Base-by-base conservation (phyloP, 2,888 invertebrate species). In the Hoplodrina ambigua region DNA sequence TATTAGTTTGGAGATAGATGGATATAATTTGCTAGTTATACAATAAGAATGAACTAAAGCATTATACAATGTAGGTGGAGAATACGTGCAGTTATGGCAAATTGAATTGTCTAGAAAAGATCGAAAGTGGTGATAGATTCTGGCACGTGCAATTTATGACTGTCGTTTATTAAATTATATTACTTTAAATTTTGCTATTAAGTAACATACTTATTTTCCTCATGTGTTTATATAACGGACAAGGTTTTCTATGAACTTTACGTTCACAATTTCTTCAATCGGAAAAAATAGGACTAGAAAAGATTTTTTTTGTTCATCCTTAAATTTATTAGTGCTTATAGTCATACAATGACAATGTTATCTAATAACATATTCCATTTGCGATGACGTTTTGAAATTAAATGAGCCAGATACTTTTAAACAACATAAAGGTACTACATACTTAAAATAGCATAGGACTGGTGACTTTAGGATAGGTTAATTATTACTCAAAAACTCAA, bases 21-120 rank as follows among this genome's bases (percentile, higher is more conserved):
- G 60, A 70, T 75, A 70, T 82, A 70, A 79, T 78, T 85, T 78
- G 70, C 53, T 53, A 50, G 70, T 86, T 82, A 76, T 62, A 76
- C 25, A 25, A 25, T 82, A 84, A 84, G 60, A 69, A 72, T 68
- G 58, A 74, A 68, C 33, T 66, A 53, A 53, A 56, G 64, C 15
- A 20, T 83, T 78, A 75, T 69, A 58, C 46, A 73, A 82, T 61
- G 57, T 64, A 79, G 58, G 60, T 69, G 37, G 17, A 57, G 63
- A 68, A 69, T 59, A 65, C 70, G 73, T 75, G 70, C 58, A 69
- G 67, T 30, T 70, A 73, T 75, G 67, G 60, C 65, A 75, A 72
- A 80, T 71, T 73, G 65, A 83, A 75, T 75, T 61, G 76, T 74
- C 63, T 70, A 66, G 68, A 44, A 57, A 41, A 50, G 72, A 75